Base-by-base conservation (phyloP, 2,888 invertebrate species). In the Plemyria rubiginata region DNA sequence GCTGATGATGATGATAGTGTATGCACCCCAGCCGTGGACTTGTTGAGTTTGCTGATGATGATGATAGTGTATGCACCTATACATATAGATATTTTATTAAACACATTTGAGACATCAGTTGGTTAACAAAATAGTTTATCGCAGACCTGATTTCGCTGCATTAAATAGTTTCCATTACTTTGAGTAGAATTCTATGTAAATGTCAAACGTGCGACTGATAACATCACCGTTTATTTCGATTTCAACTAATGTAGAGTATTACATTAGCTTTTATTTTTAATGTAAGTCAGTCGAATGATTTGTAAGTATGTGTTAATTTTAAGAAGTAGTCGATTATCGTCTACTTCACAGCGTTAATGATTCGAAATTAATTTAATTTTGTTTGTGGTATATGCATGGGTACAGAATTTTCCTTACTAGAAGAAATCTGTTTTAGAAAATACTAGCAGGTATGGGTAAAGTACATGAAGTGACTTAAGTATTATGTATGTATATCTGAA, bases 161-260 rank as follows among this genome's bases (percentile, higher is more conserved):
- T 86, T 89, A 87, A 88, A 90, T 87, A 84, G 85, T 86, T 88
- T 90, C 89, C 90, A 90, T 90, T 90, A 90, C 86, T 87, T 89
- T 85, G 89, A 92, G 91, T 91, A 91, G 90, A 87, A 87, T 92
- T 88, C 89, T 85, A 89, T 92, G 91, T 92, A 88, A 87, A 81
- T 86, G 91, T 90, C 89, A 89, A 89, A 87, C 85, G 81, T 84
- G 82, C 77, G 77, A 75, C 76, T 85, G 92, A 91, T 92, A 90
- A 87, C 86, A 88, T 86, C 85, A 83, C 88, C 81, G 90, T 90
- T 88, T 89, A 90, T 88, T 87, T 86, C 86, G 22, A 22, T 22
- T 22, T 22, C 22, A 22, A 22, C 22, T 22, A 87, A 59, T 48
- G 86, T n/a, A n/a, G n/a, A n/a, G n/a, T 87, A 87, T 85, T 85